Evolutionary conservation across 2,113 vertebrate genomes (phyloP).

Genomic region (Pachypanchax playfairii): DNA sequence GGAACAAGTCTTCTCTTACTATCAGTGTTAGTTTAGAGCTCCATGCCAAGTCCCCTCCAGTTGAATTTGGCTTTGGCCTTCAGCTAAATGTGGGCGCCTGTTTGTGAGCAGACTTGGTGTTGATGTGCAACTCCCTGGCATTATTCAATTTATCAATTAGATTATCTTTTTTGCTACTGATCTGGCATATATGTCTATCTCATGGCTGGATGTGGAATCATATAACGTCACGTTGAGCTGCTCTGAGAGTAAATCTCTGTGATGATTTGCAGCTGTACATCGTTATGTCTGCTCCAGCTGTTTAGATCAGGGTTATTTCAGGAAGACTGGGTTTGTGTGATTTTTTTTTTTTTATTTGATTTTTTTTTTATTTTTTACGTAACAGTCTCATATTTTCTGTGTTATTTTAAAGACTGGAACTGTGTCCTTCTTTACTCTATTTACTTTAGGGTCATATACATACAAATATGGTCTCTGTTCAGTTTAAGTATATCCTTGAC

Average conservation of each 20-base stretch:
- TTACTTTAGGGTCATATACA: neutral
- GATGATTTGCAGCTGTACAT: constrained; percentile 11
- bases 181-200: constrained; percentile 27
- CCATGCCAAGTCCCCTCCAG: constrained; percentile 62
- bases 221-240: constrained; percentile 22
- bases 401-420: neutral
- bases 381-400: neutral
- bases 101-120: constrained; percentile 29
- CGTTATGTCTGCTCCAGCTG: constrained; percentile 58
- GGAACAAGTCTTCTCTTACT: constrained; percentile 68
- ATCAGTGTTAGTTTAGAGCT: constrained; percentile 65
- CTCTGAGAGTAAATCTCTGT: constrained; percentile 13
- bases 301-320: constrained; percentile 53
- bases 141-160: constrained; percentile 62
- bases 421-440: neutral
- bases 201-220: constrained; percentile 21
- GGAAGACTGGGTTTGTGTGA: constrained; percentile 19
- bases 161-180: constrained; percentile 60
- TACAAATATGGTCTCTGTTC: neutral
- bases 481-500: too few relatives aligned
- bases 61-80: constrained; percentile 38
- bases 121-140: constrained; percentile 36
- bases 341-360: constrained; percentile 9
- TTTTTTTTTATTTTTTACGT: neutral
- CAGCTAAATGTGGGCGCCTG: constrained; percentile 16